Conservation (phyloP, 2,888 invertebrate species). For the Isotomurus palustris region DNA sequence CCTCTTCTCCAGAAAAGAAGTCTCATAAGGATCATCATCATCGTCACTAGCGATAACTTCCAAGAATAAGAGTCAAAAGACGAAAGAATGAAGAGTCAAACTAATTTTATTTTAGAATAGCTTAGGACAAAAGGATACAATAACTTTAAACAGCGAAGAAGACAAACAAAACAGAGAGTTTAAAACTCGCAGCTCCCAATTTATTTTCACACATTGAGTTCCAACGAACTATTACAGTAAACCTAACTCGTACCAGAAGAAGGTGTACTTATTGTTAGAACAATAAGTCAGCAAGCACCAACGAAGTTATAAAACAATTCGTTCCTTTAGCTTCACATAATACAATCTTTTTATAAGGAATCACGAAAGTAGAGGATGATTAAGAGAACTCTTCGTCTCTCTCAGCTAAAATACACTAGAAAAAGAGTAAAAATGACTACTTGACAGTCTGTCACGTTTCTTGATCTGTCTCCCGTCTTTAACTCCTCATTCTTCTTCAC, state of each 20-base stretch:
- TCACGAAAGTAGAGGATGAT: background rate
- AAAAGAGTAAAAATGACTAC: conserved; percentile 4
- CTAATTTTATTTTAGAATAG: too few relatives aligned
- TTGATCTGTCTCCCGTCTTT: conserved; percentile 10
- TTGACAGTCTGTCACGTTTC: conserved; percentile 36
- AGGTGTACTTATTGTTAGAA: too few relatives aligned
- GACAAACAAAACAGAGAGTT: background rate
- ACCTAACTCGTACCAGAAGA: too few relatives aligned
- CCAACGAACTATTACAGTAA: too few relatives aligned
- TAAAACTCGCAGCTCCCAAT: background rate
- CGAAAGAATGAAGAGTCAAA: too few relatives aligned
- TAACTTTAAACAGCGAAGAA: background rate
- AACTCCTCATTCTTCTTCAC: conserved; percentile 8
- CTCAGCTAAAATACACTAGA: background rate
- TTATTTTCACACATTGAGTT: background rate
- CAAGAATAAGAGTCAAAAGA: too few relatives aligned
- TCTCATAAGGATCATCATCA: too few relatives aligned
- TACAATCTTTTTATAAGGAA: background rate
- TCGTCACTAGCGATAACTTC: too few relatives aligned
- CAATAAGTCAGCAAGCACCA: background rate
- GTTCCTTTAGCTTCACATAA: too few relatives aligned
- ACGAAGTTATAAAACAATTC: background rate
- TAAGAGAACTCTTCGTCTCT: too few relatives aligned
- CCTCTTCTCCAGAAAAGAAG: too few relatives aligned
- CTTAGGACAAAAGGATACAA: background rate